Evolutionary conservation across 2,113 vertebrate genomes (phyloP).

Genomic region (Gorsachius goisagi): DNA sequence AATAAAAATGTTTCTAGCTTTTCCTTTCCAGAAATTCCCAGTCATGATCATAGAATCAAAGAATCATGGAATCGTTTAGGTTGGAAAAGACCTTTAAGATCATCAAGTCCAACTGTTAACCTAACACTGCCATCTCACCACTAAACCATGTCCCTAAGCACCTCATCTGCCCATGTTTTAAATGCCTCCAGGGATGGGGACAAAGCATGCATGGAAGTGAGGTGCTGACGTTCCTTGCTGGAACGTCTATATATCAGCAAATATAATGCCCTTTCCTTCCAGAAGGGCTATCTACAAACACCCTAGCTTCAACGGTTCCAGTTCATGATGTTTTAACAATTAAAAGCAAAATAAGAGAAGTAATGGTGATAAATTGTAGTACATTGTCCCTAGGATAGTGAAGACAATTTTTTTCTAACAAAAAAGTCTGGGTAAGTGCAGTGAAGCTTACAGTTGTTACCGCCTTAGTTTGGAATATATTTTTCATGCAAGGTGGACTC

Average conservation of each 20-base stretch:
- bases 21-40: neutral
- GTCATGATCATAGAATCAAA: neutral
- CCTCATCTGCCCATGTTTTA: no score
- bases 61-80: no score
- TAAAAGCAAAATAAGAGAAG: neutral
- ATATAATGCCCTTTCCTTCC: neutral
- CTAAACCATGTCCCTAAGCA: no score
- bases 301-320: neutral
- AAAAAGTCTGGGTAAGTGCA: neutral
- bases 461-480: neutral
- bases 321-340: neutral
- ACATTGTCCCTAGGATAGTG: neutral
- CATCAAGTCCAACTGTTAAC: no score
- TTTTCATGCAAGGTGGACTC: neutral
- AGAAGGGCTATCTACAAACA: neutral
- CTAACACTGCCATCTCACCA: no score
- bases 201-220: neutral
- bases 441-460: neutral
- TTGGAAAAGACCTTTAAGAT: no score
- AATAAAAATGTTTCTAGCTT: neutral
- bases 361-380: neutral
- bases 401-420: neutral
- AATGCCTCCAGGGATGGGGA: neutral
- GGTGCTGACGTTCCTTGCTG: neutral
- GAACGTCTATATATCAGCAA: neutral